A percentile compares a stretch with the other conserved stretches of the same genome.
These are phyloP conservation scores for Cryptotermes secundus DNA, from an alignment of 1,140 invertebrate genomes.

Conservation along the genomic window DNA sequence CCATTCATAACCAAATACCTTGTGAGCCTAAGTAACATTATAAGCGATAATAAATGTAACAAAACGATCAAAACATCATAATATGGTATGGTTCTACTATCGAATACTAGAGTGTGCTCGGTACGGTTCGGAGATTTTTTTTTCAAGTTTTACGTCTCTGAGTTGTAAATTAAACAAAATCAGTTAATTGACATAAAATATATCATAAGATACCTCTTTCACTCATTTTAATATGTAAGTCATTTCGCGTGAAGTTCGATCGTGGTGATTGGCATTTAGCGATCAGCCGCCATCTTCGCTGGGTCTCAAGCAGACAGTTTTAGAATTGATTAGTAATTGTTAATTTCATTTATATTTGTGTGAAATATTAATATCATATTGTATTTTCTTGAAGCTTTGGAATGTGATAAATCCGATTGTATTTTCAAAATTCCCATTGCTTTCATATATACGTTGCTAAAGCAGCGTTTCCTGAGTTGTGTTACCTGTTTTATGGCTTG, in stretches of 20 bases:
- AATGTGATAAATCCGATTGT: background rate
- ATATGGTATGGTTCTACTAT: background rate
- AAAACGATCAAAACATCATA: too few species aligned
- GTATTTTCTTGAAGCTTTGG: background rate
- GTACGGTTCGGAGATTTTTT: background rate
- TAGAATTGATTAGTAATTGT: background rate
- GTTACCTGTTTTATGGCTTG: background rate
- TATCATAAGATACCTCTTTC: background rate
- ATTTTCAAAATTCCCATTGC: background rate
- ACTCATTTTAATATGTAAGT: background rate
- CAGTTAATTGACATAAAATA: background rate
- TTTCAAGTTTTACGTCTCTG: background rate
- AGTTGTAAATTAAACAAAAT: background rate
- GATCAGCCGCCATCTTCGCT: background rate
- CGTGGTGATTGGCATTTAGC: background rate
- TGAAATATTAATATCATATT: background rate
- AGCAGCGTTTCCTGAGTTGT: background rate
- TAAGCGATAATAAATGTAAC: too few species aligned
- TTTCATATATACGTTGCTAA: background rate
- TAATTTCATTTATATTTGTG: background rate
- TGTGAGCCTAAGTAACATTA: too few species aligned
- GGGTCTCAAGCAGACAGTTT: background rate
- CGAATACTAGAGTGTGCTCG: background rate
- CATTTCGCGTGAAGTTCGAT: background rate
- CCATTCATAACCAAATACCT: too few species aligned